Evolutionary conservation across 37 sponge, comb jelly and placozoan genomes (phyloP), one percentile per base, ranked within the genome.

Genomic region (Amphimedon queenslandica): DNA sequence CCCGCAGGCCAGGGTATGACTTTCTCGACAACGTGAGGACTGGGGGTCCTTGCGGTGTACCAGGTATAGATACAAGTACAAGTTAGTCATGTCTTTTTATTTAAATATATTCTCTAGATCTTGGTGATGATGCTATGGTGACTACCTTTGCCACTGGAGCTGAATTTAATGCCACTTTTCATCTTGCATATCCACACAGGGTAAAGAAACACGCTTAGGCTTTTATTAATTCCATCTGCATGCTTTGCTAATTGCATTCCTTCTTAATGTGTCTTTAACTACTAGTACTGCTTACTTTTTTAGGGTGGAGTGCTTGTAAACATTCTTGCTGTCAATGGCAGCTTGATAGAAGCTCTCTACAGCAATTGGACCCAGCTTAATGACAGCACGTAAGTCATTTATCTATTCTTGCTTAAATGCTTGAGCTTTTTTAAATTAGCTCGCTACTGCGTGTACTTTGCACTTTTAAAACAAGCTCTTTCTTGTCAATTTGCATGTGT

Each of bases 11-110:
- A 0, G 70, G 68, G 30, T 85, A 81, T 41, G 91, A 90, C 56
- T 90, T 90, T 55, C 69, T 90, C 32, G 91, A 90, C 79, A 90
- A 90, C 57, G 87, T 90, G 6, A 75, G 91, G 57, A 90, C 91
- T 32, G 82, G 76, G 24, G 80, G 82, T n/a, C 91, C 91, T 1
- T 90, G 91, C 42, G 91, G 91, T 60, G 75, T 90, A 5, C 84
- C 91, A 37, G 42, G 77, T 80, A 57, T 39, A 29, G 36, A 75
- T 32, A 29, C 24, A 30, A 30, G n/a, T 63, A 63, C 13, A 24
- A 11, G 10, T 30, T 24, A 29, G 13, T n/a, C 10, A 63, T 30
- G 10, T 63, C 8, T 29, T 11, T 29, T 11, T 63, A 65, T 47
- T 18, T 47, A 47, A 18, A 47, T 47, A 47, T 47, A 47, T 47